A percentile compares a stretch with the other conserved stretches of the same genome.
Conservation (phyloP, 1,140 invertebrate genomes). For the Conopomorpha cramerella region DNA sequence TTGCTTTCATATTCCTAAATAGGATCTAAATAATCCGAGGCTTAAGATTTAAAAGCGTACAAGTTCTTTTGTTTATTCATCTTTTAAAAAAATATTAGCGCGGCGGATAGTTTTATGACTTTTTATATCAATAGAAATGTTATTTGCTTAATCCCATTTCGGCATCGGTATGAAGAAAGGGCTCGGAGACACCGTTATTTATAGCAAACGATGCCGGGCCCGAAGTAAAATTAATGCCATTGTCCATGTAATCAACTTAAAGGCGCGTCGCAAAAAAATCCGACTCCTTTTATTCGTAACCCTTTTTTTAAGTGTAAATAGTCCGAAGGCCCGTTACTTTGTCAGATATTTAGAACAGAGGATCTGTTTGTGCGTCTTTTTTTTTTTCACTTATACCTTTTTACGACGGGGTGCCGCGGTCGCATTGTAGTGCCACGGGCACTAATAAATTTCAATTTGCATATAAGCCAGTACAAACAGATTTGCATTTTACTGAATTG, state of each 20-base stretch:
- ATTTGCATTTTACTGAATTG: slow-evolving; percentile 49
- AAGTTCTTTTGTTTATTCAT: not conserved
- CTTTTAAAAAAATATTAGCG: not conserved
- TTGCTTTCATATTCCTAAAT: not conserved
- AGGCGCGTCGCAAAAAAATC: slow-evolving; percentile 38
- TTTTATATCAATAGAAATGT: not conserved
- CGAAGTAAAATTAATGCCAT: slow-evolving; percentile 40
- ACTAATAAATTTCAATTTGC: slow-evolving; percentile 46
- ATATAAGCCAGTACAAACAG: slow-evolving; percentile 31
- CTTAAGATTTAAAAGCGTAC: no score
- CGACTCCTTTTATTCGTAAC: slow-evolving; percentile 20
- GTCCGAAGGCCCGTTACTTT: slow-evolving; percentile 24
- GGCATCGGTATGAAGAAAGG: not conserved
- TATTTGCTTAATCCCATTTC: no score
- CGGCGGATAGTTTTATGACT: not conserved
- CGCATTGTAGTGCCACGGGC: slow-evolving; percentile 16
- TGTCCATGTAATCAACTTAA: slow-evolving; percentile 50
- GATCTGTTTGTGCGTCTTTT: no score
- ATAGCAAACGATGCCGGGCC: slow-evolving; percentile 19
- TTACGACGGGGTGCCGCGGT: slow-evolving; percentile 25
- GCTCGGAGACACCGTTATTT: slow-evolving; percentile 5
- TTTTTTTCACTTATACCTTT: slow-evolving; percentile 35
- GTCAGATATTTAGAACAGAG: slow-evolving; percentile 32
- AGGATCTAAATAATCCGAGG: not conserved
- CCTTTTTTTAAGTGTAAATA: slow-evolving; percentile 33